Base-by-base conservation (phyloP, 1,140 invertebrate species). In the Drosophila ogumai region DNA sequence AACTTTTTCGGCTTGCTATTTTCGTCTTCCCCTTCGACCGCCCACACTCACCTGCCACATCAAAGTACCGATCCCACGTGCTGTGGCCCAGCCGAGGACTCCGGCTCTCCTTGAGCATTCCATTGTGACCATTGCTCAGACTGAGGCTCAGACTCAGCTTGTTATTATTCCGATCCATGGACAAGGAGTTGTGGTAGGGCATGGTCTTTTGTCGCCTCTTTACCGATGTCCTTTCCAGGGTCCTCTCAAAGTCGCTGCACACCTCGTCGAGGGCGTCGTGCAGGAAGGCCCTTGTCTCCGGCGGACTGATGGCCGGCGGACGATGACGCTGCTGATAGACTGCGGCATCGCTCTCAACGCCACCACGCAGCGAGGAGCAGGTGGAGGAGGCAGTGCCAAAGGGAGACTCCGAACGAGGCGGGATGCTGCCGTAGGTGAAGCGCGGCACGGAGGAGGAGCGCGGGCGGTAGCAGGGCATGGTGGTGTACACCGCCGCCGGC, bases 201-300 rank as follows among this genome's bases (percentile, higher is more conserved):
- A 34, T 55, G 1, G 41, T 36, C 50, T 91, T 92, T n/a, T 47
- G 46, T 9, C 90, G 84, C n/a, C 78, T 66, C 43, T 56, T 84
- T 6, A 82, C 67, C 34, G 91, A 92, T 13, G 95, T 94, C 60
- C 94, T 93, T 63, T 94, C 94, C 66, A 96, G 92, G 15, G 95
- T 95, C 50, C 95, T 94, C 91, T 97, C 96, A 90, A 97, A 97
- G 84, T 96, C 96, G n/a, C 94, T 93, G 50, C 96, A 95, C 15
- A 95, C 95, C 88, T 96, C 95, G 72, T 95, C 94, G 66, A 96
- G 93, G 25, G 92, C 93, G 31, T 93, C 93, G 36, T 91, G 90
- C 0, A 92, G 79, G 50, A 92, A 92, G 60, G 90, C 91, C 5
- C 81, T 65, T 22, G 86, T 82, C 68, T 92, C 87, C 57, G 85